Evolutionary conservation across 2,113 vertebrate species (phyloP), one percentile per base, ranked within the genome.

Genomic region (Caretta caretta): DNA sequence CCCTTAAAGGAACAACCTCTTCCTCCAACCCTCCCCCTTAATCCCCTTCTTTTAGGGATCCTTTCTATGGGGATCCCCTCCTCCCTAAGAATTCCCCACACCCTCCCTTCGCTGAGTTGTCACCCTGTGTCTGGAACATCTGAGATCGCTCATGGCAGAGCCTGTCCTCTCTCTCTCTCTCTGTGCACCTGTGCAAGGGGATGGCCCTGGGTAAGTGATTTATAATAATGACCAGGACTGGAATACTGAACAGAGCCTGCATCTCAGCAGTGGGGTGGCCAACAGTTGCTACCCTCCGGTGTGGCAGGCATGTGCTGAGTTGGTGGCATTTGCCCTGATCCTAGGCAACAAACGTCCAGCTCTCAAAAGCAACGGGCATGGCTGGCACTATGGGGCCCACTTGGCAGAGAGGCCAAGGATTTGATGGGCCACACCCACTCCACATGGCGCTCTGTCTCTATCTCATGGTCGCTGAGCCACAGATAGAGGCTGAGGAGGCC

Each of bases 1-100:
- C 31, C 62, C 14, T 62, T 31, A 57, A 57, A 42, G 54, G 83
- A 92, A 94, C 96, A 91, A 92, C 90, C 91, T 81, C 85, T 86
- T 95, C 91, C 88, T 57, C 95, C 93, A 89, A 57, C 69, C 49
- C 10, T 19, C 49, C 59, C 84, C 95, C 95, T 90, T 92, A 90
- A 86, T 72, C 85, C 87, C 87, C 88, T 31, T 84, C 31, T 29
- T 48, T n/a, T 59, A 25, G 24, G 24, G 16, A 48, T 57, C n/a
- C 38, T 53, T 48, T 48, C 82, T 20, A 14, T 31, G 17, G 42
- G 53, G 53, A 54, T 17, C 54, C 25, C 19, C 54, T 46, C 6
- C 14, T 11, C 14, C 19, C 38, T 38, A 8, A 29, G 14, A 17
- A 46, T 27, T 29, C 14, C 54, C 54, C 25, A 22, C 54, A 25